Evolutionary conservation across 2,113 vertebrate genomes (phyloP).

Genomic region (Stegostoma tigrinum): DNA sequence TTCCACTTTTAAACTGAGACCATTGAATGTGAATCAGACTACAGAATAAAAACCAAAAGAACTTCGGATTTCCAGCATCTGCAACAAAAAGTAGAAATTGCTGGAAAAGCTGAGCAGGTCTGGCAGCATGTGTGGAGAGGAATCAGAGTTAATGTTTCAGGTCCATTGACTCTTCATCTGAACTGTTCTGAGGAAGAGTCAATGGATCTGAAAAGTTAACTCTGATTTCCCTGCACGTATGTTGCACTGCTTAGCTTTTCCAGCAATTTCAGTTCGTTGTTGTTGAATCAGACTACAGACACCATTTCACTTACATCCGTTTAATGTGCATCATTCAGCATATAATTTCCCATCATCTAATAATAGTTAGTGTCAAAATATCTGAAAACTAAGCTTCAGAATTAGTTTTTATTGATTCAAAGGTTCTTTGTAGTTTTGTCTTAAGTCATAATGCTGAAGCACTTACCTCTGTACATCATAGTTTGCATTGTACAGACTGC

Average conservation of each 20-base stretch:
- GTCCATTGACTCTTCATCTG: too few relatives aligned
- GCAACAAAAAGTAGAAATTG: too few relatives aligned
- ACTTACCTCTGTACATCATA: conserved; percentile 85
- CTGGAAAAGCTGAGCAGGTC: too few relatives aligned
- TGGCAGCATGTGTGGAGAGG: too few relatives aligned
- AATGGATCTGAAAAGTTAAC: too few relatives aligned
- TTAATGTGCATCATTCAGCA: neutral
- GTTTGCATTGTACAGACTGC: conserved; percentile 94
- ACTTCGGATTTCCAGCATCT: too few relatives aligned
- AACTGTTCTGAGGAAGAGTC: too few relatives aligned
- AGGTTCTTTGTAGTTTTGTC: neutral
- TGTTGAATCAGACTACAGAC: neutral
- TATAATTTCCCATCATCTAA: neutral
- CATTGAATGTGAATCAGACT: neutral
- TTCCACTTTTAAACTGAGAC: neutral
- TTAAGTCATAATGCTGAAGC: neutral
- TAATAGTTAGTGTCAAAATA: neutral
- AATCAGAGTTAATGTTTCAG: too few relatives aligned
- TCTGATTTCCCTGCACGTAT: too few relatives aligned
- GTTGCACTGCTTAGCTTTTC: too few relatives aligned
- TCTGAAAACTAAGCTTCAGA: neutral
- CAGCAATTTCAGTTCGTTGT: too few relatives aligned
- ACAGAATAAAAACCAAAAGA: too few relatives aligned
- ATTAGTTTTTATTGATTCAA: neutral
- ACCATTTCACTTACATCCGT: neutral